Percentiles rank a stretch among this genome's conserved stretches.
These are phyloP conservation scores for Stercorarius parasiticus DNA, from an alignment of 2,113 vertebrate genomes.

Conservation along the genomic window DNA sequence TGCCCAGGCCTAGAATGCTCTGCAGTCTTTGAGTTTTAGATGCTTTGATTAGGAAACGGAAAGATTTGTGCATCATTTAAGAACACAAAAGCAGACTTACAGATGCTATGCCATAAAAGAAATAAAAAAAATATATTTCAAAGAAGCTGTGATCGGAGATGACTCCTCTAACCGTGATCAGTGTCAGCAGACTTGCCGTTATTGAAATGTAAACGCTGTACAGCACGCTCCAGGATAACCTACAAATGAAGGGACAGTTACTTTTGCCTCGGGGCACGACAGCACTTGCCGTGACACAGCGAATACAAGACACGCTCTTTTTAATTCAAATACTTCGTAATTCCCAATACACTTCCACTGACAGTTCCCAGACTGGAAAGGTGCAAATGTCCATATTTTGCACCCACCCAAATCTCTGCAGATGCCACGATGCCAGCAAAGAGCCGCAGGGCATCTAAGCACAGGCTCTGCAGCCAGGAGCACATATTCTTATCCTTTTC, in stretches of 20 bases:
- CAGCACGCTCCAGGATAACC: slow-evolving; percentile 88
- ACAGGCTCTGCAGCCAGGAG: background rate
- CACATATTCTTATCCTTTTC: fast-evolving
- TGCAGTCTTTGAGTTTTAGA: background rate
- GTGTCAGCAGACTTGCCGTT: slow-evolving; percentile 76
- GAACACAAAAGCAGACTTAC: slow-evolving; percentile 72
- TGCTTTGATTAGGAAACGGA: background rate
- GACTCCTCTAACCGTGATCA: slow-evolving; percentile 57
- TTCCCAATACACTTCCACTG: background rate
- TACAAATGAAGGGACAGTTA: background rate
- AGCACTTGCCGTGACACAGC: fast-evolving
- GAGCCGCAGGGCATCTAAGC: background rate
- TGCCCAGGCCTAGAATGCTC: background rate
- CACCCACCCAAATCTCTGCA: background rate
- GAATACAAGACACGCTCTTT: fast-evolving
- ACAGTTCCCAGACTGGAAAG: background rate
- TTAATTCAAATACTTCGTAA: fast-evolving
- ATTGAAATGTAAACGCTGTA: slow-evolving; percentile 76
- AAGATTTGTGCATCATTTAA: fast-evolving
- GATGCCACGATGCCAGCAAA: background rate
- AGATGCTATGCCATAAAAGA: slow-evolving; percentile 85
- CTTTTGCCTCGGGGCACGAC: background rate
- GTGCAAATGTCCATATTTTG: no score
- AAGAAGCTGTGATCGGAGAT: slow-evolving; percentile 68
- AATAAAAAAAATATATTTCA: slow-evolving; percentile 79